Base-by-base conservation (phyloP, 2,797 vertebrate species). In the Ceryle rudis region DNA sequence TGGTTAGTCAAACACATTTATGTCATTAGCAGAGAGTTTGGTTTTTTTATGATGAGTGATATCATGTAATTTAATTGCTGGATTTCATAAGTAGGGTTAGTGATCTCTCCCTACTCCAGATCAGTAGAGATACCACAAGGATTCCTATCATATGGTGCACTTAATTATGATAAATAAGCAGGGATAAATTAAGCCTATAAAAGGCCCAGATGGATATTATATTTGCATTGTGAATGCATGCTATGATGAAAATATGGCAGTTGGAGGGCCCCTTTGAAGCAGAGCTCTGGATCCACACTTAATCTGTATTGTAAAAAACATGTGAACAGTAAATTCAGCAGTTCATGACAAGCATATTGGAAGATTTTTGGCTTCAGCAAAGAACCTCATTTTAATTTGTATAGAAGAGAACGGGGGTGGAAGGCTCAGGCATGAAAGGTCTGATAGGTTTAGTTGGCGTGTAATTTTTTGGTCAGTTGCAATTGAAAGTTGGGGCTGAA, bases 1-100 rank as follows among this genome's bases (percentile, higher is more conserved):
- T 75, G 73, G 46, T 93, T 95, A 90, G 72, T 77, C 54, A 51
- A 95, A 95, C 66, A 96, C 73, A 90, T 93, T 97, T 83, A 35
- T 88, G 67, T 90, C 72, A 47, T 95, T 97, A 95, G 23, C 58
- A 25, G n/a, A 77, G 52, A 15, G 25, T 52, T 52, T 16, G 14
- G 17, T 28, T 23, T 23, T 55, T 25, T 67, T 52, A 82, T 66
- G 37, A 79, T 95, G 69, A 96, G 70, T 90, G 91, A 95, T 90
- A 93, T 51, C 19, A 80, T 96, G 62, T 81, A 81, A 96, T 79
- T 95, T 93, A 97, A 95, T 96, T 97, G 81, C 73, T 96, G 86
- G 46, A 93, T 96, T 97, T 96, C 69, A 89, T 96, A 97, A 96
- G 75, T 81, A 94, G 52, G 72, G 75, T 93, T 97, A 93, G 66